Percentiles rank a stretch among this genome's conserved stretches.
Evolutionary conservation across 1,140 invertebrate species (phyloP).

Genomic region (Aphaenogaster ashmeadi): DNA sequence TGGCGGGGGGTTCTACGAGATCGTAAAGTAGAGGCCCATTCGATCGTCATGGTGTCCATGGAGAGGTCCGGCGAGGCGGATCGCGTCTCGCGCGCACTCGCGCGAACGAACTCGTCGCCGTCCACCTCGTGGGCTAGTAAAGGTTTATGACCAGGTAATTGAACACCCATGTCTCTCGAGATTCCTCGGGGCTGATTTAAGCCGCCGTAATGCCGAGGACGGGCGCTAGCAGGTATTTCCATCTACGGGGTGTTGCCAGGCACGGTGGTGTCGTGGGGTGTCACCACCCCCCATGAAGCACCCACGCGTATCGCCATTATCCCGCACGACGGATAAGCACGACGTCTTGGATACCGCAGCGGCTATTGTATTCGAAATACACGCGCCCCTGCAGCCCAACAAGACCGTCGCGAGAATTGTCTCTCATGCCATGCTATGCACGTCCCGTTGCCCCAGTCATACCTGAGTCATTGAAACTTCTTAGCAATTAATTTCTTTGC

Average conservation of each 20-base stretch:
- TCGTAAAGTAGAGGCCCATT: constrained; percentile 74
- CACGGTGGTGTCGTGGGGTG: constrained; percentile 58
- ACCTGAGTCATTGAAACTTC: neutral
- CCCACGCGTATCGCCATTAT: constrained; percentile 69
- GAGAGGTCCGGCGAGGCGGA: constrained; percentile 67
- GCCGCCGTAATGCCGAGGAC: constrained; percentile 75
- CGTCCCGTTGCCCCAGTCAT: neutral
- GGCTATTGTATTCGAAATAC: constrained; percentile 43
- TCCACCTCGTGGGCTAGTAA: constrained; percentile 76
- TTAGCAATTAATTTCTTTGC: constrained; percentile 20
- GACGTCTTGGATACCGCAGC: constrained; percentile 28
- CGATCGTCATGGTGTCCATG: constrained; percentile 74
- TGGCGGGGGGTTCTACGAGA: constrained; percentile 72
- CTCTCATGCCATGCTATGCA: constrained; percentile 11
- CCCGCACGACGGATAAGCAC: constrained; percentile 59
- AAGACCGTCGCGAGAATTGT: constrained; percentile 4
- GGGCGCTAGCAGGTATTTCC: constrained; percentile 74
- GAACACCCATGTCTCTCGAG: constrained; percentile 79
- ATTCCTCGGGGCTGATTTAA: constrained; percentile 80
- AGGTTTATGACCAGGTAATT: constrained; percentile 82
- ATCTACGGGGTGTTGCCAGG: constrained; percentile 68
- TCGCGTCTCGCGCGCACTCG: constrained; percentile 64
- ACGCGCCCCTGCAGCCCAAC: neutral
- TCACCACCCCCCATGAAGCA: constrained; percentile 73
- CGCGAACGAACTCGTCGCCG: constrained; percentile 73